These are phyloP conservation scores for Neodiprion lecontei DNA, from an alignment of 1,140 invertebrate genomes.

Conservation along the genomic window DNA sequence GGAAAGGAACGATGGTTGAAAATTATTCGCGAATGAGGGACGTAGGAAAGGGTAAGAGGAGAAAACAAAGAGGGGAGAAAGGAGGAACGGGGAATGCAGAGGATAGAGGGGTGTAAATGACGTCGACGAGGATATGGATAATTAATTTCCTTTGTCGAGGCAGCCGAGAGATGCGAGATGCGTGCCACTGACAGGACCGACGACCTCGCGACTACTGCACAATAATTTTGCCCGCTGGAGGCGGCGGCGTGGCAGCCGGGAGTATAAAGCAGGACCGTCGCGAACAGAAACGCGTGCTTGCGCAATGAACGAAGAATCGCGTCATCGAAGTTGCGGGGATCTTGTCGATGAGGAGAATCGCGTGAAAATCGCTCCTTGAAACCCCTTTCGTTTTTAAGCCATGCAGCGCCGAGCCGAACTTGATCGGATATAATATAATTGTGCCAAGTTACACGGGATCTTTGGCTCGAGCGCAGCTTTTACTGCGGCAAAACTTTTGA, in stretches of 20 bases:
- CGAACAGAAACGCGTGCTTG: background rate
- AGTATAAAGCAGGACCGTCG: background rate
- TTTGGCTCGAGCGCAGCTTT: background rate
- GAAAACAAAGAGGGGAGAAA: background rate
- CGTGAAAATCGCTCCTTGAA: background rate
- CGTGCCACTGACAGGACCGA: slow-evolving; percentile 16
- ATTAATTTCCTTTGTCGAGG: slow-evolving; percentile 28
- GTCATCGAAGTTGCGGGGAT: background rate
- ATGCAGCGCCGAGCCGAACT: background rate
- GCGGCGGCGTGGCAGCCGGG: background rate
- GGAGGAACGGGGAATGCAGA: slow-evolving; percentile 18
- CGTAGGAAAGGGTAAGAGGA: background rate
- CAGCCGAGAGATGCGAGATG: slow-evolving; percentile 17
- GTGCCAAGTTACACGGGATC: background rate
- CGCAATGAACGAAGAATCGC: background rate
- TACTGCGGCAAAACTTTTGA: background rate
- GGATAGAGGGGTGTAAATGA: slow-evolving; percentile 2
- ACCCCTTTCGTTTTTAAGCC: background rate
- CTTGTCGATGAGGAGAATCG: background rate
- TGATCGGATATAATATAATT: background rate
- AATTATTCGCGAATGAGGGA: background rate
- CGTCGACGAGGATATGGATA: slow-evolving; percentile 14
- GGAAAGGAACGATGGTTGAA: background rate
- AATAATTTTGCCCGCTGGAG: background rate
- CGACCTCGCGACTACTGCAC: background rate